phyloP scores from a whole-genome alignment of 2,113 vertebrate genomes.

The Chascanopsetta lugubris region DNA sequence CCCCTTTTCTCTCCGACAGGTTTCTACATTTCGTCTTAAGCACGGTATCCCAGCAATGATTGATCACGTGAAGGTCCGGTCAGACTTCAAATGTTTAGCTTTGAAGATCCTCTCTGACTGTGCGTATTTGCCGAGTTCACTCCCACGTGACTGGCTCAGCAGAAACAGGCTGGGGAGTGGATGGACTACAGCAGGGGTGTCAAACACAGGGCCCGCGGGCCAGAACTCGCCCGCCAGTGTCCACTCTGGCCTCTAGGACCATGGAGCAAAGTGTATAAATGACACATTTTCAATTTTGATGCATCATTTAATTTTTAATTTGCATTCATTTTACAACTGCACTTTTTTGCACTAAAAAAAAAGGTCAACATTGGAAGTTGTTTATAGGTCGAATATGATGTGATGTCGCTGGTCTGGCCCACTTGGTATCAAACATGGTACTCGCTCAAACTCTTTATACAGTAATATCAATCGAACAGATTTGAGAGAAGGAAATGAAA shows the following conservation, averaged over 20 bases:
- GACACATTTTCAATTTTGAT: too few relatives aligned
- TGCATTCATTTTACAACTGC: too few relatives aligned
- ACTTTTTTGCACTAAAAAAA: too few relatives aligned
- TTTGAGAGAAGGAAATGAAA: neutral
- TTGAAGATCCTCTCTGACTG: neutral
- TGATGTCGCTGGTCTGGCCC: too few relatives aligned
- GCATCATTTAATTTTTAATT: too few relatives aligned
- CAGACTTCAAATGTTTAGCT: neutral
- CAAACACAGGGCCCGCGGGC: too few relatives aligned
- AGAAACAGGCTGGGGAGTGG: neutral
- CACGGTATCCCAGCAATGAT: conserved; percentile 40
- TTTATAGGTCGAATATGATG: too few relatives aligned
- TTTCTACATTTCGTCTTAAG: conserved; percentile 51
- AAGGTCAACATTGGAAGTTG: too few relatives aligned
- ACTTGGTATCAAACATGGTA: too few relatives aligned
- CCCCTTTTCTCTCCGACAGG: conserved; percentile 30
- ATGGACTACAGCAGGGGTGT: conserved; percentile 12
- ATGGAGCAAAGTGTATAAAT: too few relatives aligned
- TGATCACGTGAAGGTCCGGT: conserved; percentile 41
- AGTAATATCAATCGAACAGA: conserved; percentile 9
- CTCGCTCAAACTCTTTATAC: neutral
- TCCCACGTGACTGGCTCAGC: neutral
- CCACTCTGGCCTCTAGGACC: too few relatives aligned
- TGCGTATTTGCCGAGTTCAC: neutral
- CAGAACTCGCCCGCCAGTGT: too few relatives aligned